Evolutionary conservation across 2,113 vertebrate species (phyloP).

Genomic region (Benitochromis conjunctus): DNA sequence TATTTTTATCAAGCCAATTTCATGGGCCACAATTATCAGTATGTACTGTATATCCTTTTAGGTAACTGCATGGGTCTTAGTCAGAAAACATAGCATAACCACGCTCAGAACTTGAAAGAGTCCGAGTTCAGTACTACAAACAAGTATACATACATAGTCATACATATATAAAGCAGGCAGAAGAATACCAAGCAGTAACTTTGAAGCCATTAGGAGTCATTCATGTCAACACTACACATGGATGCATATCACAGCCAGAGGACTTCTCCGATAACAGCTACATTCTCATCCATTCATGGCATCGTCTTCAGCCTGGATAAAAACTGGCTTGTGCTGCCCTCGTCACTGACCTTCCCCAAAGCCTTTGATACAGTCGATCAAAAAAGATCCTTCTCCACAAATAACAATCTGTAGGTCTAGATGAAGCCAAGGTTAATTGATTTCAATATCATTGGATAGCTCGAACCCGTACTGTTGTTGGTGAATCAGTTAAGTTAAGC

Average conservation of each 20-base stretch:
- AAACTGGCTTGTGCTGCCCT: background rate
- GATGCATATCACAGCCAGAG: background rate
- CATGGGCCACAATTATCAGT: background rate
- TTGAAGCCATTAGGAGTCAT: background rate
- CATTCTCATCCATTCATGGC: background rate
- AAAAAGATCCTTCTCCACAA: background rate
- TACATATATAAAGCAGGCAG: background rate
- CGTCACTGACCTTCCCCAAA: accelerated
- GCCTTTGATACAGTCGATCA: background rate
- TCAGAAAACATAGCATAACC: background rate
- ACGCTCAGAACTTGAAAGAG: background rate
- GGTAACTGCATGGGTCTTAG: background rate
- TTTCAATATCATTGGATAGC: background rate
- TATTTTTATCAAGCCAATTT: background rate
- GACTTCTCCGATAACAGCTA: background rate
- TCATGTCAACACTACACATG: background rate
- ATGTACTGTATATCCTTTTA: background rate
- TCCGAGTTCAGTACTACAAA: background rate
- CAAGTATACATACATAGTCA: no score
- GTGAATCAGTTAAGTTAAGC: background rate
- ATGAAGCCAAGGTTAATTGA: accelerated
- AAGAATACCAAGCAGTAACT: background rate
- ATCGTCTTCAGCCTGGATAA: background rate
- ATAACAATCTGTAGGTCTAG: background rate
- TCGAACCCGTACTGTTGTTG: background rate